Evolutionary conservation across 2,113 vertebrate species (phyloP).

Genomic region (Solea senegalensis): DNA sequence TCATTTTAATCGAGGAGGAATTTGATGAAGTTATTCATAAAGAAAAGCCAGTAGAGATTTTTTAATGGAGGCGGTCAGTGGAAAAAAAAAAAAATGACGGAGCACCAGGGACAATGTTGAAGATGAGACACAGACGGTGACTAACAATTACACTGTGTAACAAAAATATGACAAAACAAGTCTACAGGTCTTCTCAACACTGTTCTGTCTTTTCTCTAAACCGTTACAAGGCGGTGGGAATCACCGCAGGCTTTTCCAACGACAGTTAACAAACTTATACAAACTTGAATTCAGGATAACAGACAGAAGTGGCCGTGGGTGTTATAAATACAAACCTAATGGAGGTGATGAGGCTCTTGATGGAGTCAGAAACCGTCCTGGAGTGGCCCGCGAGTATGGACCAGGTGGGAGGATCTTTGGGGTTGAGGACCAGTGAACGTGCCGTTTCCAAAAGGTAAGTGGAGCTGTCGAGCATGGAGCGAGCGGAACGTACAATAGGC

Average conservation of each 20-base stretch:
- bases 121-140: no score
- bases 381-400: slow-evolving; percentile 97
- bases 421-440: slow-evolving; percentile 94
- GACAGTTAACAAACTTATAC: slow-evolving; percentile 11
- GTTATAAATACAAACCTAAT: slow-evolving; percentile 86
- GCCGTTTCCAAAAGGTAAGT: slow-evolving; percentile 92
- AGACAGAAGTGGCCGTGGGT: slow-evolving; percentile 6
- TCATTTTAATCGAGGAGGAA: no score
- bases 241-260: slow-evolving; percentile 9
- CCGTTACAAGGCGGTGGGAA: slow-evolving; percentile 26
- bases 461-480: slow-evolving; percentile 97
- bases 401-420: slow-evolving; percentile 97
- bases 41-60: no score
- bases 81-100: no score
- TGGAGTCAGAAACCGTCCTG: slow-evolving; percentile 96
- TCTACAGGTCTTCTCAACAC: slow-evolving; percentile 12
- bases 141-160: no score
- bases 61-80: no score
- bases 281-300: slow-evolving; percentile 19
- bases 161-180: no score
- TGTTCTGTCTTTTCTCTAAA: slow-evolving; percentile 20
- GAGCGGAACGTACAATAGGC: slow-evolving; percentile 92
- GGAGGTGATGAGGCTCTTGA: slow-evolving; percentile 98
- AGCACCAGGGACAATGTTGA: no score
- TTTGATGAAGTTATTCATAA: no score